Evolutionary conservation across 1,140 invertebrate species (phyloP).

Genomic region (Calliphora vicina): DNA sequence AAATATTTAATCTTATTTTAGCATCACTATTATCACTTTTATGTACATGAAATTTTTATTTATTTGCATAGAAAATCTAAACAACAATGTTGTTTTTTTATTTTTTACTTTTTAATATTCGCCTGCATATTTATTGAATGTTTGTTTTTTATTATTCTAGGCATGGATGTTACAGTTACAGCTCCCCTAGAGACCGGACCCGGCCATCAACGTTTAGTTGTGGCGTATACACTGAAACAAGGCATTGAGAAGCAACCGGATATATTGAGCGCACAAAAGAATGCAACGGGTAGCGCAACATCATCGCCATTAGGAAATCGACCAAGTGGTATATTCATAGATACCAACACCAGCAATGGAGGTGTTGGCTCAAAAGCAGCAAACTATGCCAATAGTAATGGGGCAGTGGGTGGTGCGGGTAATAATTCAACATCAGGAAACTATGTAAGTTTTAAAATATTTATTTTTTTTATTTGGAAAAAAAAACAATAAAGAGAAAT

Average conservation of each 20-base stretch:
- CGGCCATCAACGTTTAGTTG: slow-evolving; percentile 69
- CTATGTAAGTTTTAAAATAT: slow-evolving; percentile 24
- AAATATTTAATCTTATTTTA: no score
- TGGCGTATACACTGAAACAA: slow-evolving; percentile 69
- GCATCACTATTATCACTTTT: no score
- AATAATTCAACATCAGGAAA: slow-evolving; percentile 24
- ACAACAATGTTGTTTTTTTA: not conserved
- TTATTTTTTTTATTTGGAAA: not conserved
- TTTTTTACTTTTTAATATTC: slow-evolving; percentile 1
- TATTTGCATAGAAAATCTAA: no score
- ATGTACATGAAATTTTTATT: no score
- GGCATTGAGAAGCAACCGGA: slow-evolving; percentile 64
- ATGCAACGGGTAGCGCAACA: slow-evolving; percentile 59
- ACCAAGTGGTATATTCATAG: slow-evolving; percentile 58
- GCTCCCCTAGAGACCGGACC: slow-evolving; percentile 68
- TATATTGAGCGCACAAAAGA: slow-evolving; percentile 64
- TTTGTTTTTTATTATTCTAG: slow-evolving; percentile 40
- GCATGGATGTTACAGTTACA: slow-evolving; percentile 64
- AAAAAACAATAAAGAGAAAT: not conserved
- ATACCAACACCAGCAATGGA: slow-evolving; percentile 38
- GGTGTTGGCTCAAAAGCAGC: slow-evolving; percentile 35
- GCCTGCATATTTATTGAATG: slow-evolving; percentile 7
- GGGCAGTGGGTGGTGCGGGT: slow-evolving; percentile 46
- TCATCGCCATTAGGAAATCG: slow-evolving; percentile 61
- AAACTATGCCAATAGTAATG: slow-evolving; percentile 3